phyloP scores from a whole-genome alignment of 2,797 vertebrate species.

The Tokudaia muenninki region DNA sequence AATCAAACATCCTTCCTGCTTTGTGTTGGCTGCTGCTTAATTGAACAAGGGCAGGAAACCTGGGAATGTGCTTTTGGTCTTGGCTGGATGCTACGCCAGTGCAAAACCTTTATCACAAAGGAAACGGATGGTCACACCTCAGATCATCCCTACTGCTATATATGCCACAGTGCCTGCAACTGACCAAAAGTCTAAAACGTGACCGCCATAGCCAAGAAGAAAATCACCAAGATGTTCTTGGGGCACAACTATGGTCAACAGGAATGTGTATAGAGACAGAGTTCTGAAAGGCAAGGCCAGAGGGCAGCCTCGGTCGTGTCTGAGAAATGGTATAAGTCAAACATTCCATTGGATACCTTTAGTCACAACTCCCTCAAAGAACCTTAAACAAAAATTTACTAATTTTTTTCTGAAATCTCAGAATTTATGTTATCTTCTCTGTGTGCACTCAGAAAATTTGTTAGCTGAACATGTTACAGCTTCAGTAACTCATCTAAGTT shows the following conservation, averaged over 20 bases:
- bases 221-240: background rate
- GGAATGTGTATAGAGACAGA: background rate
- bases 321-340: background rate
- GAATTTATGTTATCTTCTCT: slow-evolving; percentile 35
- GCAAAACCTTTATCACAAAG: background rate
- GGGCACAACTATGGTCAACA: background rate
- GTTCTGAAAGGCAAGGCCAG: background rate
- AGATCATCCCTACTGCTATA: background rate
- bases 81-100: no score
- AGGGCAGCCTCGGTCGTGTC: no score
- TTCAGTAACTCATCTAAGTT: slow-evolving; percentile 69
- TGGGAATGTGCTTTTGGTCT: background rate
- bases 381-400: slow-evolving; percentile 44
- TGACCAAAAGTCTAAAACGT: background rate
- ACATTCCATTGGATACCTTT: slow-evolving; percentile 65
- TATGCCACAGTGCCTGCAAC: background rate
- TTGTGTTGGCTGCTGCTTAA: background rate
- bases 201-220: background rate
- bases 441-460: slow-evolving; percentile 18
- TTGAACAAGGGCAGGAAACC: background rate
- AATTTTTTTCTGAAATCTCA: slow-evolving; percentile 32
- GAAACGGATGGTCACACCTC: background rate
- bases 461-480: slow-evolving; percentile 36
- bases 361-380: slow-evolving; percentile 55
- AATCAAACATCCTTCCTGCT: slow-evolving; percentile 36